Evolutionary conservation across 2,113 vertebrate genomes (phyloP).

Genomic region (Leptobrachium leishanense): DNA sequence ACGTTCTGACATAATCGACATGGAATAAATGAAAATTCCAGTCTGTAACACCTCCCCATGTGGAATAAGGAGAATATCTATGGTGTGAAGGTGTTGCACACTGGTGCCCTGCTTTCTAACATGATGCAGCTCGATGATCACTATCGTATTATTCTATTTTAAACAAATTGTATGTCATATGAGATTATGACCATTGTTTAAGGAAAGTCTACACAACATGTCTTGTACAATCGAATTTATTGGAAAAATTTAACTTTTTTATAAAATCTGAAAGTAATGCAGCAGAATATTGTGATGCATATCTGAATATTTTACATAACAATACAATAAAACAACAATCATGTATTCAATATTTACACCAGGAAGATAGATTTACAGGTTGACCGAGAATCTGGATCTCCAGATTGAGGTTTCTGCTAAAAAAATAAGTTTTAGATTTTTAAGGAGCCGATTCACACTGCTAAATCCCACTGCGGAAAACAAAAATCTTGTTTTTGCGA

Average conservation of each 20-base stretch:
- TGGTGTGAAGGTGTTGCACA: too few species aligned
- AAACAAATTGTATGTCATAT: too few species aligned
- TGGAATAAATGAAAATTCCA: too few species aligned
- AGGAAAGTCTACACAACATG: not conserved
- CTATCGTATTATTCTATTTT: too few species aligned
- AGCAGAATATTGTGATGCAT: slow-evolving; percentile 76
- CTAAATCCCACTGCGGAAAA: slow-evolving; percentile 71
- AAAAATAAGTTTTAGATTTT: slow-evolving; percentile 78
- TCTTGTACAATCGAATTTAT: slow-evolving; percentile 65
- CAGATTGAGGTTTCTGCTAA: slow-evolving; percentile 58
- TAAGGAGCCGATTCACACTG: slow-evolving; percentile 71
- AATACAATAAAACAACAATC: slow-evolving; percentile 76
- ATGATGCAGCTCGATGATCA: too few species aligned
- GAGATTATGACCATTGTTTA: not conserved
- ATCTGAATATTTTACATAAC: slow-evolving; percentile 76
- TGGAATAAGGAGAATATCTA: too few species aligned
- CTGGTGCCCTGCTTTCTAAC: too few species aligned
- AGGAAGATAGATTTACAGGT: slow-evolving; percentile 77
- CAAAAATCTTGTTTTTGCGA: slow-evolving; percentile 76
- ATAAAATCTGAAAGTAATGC: slow-evolving; percentile 80
- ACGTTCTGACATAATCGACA: too few species aligned
- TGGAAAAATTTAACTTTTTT: slow-evolving; percentile 77
- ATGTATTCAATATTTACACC: slow-evolving; percentile 72
- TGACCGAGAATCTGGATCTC: slow-evolving; percentile 53
- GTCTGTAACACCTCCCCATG: too few species aligned